These are phyloP conservation scores for Drosophila yooni DNA, from an alignment of 2,888 invertebrate species.

Conservation along the genomic window DNA sequence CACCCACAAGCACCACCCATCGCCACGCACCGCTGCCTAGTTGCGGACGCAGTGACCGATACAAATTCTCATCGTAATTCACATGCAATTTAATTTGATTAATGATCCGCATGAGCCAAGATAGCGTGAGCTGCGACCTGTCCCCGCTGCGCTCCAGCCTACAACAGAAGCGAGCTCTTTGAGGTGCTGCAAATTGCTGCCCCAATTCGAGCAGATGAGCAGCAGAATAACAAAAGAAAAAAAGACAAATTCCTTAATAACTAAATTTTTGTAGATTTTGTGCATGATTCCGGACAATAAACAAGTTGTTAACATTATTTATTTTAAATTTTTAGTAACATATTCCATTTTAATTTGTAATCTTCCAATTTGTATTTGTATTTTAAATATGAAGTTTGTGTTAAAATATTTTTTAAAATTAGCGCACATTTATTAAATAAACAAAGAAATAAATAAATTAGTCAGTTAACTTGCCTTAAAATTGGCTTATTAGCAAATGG, in stretches of 20 bases:
- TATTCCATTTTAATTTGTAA: neutral
- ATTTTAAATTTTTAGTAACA: neutral
- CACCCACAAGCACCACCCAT: constrained; percentile 4
- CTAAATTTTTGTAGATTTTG: neutral
- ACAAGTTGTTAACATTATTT: neutral
- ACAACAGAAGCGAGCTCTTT: constrained; percentile 30
- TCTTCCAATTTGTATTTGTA: neutral
- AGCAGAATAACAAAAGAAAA: neutral
- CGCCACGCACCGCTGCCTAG: constrained; percentile 48
- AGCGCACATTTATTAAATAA: neutral
- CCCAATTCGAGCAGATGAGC: constrained; percentile 36
- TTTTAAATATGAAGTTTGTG: neutral
- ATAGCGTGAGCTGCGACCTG: constrained; percentile 44
- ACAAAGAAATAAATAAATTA: neutral
- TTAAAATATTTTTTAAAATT: neutral
- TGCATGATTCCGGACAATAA: neutral
- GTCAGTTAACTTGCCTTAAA: neutral
- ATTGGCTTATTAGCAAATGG: constrained; percentile 1
- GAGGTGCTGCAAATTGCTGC: constrained; percentile 27
- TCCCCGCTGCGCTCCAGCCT: neutral
- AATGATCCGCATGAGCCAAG: constrained; percentile 73
- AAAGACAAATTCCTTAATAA: neutral
- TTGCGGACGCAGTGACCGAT: constrained; percentile 57
- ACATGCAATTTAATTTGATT: constrained; percentile 76
- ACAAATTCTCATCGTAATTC: constrained; percentile 56